A percentile compares a stretch with the other conserved stretches of the same genome.
Evolutionary conservation across 1,140 invertebrate species (phyloP).

Genomic region (Papilio machaon): DNA sequence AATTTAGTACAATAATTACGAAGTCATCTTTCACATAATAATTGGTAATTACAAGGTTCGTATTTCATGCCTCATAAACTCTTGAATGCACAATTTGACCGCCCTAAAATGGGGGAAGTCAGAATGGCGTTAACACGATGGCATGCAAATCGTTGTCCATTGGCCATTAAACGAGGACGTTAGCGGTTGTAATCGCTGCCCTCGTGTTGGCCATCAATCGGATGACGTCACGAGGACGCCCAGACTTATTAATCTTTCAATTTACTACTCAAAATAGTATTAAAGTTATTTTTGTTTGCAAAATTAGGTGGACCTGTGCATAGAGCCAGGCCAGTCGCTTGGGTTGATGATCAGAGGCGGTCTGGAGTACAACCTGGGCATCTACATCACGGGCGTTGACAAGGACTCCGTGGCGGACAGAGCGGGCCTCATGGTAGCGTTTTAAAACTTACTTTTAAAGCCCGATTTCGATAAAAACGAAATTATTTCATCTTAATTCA

Average conservation of each 20-base stretch:
- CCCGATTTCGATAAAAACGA: not conserved
- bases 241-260: not conserved
- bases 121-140: conserved; percentile 35
- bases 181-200: conserved; percentile 53
- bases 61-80: conserved; percentile 45
- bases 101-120: conserved; percentile 49
- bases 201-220: conserved; percentile 41
- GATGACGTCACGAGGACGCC: conserved; percentile 37
- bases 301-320: conserved; percentile 89
- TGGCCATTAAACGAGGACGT: conserved; percentile 49
- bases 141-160: conserved; percentile 59
- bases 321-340: conserved; percentile 94
- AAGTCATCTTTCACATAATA: not conserved
- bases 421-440: conserved; percentile 92
- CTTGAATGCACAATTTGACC: conserved; percentile 46
- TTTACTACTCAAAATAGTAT: not conserved
- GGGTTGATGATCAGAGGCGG: conserved; percentile 97
- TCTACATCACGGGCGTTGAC: conserved; percentile 97
- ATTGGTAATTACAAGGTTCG: conserved; percentile 9
- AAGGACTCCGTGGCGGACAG: conserved; percentile 95
- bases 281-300: conserved; percentile 12
- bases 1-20: conserved; percentile 1
- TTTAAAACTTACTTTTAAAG: not conserved
- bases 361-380: conserved; percentile 95
- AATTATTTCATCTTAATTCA: no score